phyloP scores from a whole-genome alignment of 23 tunicate species.

The Diplosoma virens region DNA sequence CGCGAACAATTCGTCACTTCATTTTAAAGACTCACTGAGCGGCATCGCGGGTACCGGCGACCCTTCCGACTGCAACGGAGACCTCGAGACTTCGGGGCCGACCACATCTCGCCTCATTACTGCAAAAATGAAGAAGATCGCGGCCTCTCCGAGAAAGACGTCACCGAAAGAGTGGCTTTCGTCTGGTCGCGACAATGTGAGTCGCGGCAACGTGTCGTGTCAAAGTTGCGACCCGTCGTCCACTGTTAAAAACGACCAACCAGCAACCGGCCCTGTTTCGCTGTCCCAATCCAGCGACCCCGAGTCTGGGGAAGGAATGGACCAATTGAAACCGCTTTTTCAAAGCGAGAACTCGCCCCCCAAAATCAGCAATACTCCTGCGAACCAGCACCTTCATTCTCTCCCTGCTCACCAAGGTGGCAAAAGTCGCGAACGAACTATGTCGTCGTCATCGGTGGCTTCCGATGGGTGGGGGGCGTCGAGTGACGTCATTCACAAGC shows the following conservation, averaged over 20 bases:
- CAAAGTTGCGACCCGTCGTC: neutral
- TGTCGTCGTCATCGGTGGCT: conserved; percentile 43
- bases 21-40: neutral
- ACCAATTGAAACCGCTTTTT: conserved; percentile 45
- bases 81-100: neutral
- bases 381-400: neutral
- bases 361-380: neutral
- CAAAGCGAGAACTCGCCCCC: neutral
- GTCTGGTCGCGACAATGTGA: neutral
- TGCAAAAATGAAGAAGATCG: conserved; percentile 2
- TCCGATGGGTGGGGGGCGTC: conserved; percentile 62
- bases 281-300: conserved; percentile 11
- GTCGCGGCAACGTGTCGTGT: neutral
- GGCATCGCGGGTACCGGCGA: conserved; percentile 12
- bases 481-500: conserved; percentile 25
- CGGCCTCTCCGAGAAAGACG: neutral
- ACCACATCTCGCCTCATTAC: neutral
- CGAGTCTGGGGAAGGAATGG: conserved; percentile 54
- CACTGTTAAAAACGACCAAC: neutral
- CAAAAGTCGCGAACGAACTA: conserved; percentile 33
- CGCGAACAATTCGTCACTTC: neutral
- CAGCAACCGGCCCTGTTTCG: neutral
- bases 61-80: neutral
- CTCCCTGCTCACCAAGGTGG: neutral
- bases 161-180: neutral